These are phyloP conservation scores for Cheilosia urbana DNA, from an alignment of 2,888 invertebrate species.

Conservation along the genomic window DNA sequence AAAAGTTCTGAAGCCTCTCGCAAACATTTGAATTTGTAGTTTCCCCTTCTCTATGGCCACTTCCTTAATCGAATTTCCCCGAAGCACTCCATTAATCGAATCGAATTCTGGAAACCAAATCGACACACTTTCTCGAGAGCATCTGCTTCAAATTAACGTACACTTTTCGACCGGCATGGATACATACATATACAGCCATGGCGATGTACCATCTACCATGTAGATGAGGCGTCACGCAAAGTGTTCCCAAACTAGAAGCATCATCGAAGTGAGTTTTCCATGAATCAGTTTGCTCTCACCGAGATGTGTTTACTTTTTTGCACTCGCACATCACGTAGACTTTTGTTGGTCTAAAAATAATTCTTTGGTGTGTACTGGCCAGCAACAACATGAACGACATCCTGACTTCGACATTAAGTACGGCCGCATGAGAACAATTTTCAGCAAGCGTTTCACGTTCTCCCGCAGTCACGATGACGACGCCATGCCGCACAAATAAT, in stretches of 20 bases:
- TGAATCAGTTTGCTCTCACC: constrained; percentile 14
- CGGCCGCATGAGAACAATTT: constrained; percentile 3
- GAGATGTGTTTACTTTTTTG: constrained; percentile 25
- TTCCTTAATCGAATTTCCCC: neutral
- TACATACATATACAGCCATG: neutral
- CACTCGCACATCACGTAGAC: constrained; percentile 12
- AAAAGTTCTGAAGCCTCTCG: too few species aligned
- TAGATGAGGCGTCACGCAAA: constrained; percentile 30
- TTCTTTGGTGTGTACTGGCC: constrained; percentile 16
- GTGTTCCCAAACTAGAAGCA: constrained; percentile 24
- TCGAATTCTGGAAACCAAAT: constrained; percentile 6
- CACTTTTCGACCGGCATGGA: neutral
- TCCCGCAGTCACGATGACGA: constrained; percentile 1
- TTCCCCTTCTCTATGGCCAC: neutral
- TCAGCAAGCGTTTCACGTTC: neutral
- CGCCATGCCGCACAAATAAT: constrained; percentile 11
- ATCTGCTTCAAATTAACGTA: constrained; percentile 17
- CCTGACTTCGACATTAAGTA: neutral
- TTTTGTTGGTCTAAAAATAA: constrained; percentile 43
- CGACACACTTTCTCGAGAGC: constrained; percentile 22
- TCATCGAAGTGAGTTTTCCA: constrained; percentile 36
- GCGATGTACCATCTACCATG: constrained; percentile 7
- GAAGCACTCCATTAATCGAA: neutral
- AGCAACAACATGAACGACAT: neutral
- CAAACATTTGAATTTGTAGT: too few species aligned